Conservation (phyloP, 2,888 invertebrate species). For the Ligdia adustata region DNA sequence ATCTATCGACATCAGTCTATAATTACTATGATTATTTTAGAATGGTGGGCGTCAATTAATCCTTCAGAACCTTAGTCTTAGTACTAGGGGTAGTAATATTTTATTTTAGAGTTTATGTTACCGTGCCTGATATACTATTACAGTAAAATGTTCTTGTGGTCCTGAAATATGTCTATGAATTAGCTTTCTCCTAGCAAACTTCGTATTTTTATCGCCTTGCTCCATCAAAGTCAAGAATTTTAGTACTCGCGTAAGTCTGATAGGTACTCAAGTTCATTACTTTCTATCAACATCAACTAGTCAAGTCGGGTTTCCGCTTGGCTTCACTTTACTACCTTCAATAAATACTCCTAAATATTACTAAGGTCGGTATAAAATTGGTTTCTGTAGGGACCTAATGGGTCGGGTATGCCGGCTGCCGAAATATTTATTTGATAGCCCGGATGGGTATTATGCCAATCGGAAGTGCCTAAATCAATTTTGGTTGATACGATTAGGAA, state of each 20-base stretch:
- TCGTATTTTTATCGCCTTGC: too few relatives aligned
- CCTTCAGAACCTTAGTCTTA: too few relatives aligned
- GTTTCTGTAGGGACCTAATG: conserved; percentile 32
- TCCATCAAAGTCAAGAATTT: conserved; percentile 32
- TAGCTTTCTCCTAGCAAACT: too few relatives aligned
- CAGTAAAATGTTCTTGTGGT: too few relatives aligned
- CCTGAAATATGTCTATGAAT: too few relatives aligned
- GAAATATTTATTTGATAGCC: conserved; percentile 30
- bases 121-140: too few relatives aligned
- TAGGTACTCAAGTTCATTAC: conserved; percentile 45
- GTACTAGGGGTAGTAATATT: too few relatives aligned
- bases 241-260: conserved; percentile 36
- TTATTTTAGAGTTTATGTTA: too few relatives aligned
- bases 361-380: conserved; percentile 35
- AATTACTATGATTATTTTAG: too few relatives aligned
- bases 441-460: conserved; percentile 21
- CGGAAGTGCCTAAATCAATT: conserved; percentile 26
- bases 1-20: too few relatives aligned
- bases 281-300: conserved; percentile 26
- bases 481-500: conserved; percentile 19
- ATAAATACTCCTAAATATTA: conserved; percentile 36
- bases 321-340: conserved; percentile 35
- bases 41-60: too few relatives aligned
- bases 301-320: conserved; percentile 26
- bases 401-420: conserved; percentile 29